These are phyloP conservation scores for Drosophila ercepeae DNA, from an alignment of 1,140 invertebrate species.

Conservation along the genomic window DNA sequence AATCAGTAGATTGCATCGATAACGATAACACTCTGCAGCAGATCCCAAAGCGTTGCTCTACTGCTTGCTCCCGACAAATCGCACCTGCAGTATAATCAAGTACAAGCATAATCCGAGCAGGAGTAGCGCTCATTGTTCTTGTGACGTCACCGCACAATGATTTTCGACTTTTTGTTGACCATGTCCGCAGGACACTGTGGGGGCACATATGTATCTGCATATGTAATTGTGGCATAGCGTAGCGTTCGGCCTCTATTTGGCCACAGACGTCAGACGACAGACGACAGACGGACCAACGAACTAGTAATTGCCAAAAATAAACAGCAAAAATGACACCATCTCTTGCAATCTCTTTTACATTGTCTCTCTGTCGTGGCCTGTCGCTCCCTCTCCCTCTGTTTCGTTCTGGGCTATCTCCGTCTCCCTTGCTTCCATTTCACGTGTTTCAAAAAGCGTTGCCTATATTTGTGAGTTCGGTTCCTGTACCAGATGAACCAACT, in stretches of 20 bases:
- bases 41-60: not conserved
- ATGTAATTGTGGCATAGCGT: not conserved
- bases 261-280: no score
- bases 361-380: not conserved
- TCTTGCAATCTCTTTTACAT: not conserved
- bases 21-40: not conserved
- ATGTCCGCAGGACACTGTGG: not conserved
- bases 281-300: slow-evolving; percentile 47
- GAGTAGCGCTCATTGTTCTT: not conserved
- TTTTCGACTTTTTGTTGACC: not conserved
- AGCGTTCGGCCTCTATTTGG: slow-evolving; percentile 3
- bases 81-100: no score
- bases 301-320: slow-evolving; percentile 63
- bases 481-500: not conserved
- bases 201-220: not conserved
- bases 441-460: slow-evolving; percentile 19
- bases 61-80: not conserved
- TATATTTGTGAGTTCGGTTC: slow-evolving; percentile 15
- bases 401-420: not conserved
- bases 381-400: not conserved
- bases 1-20: not conserved
- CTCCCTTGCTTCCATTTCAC: not conserved
- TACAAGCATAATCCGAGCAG: no score
- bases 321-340: slow-evolving; percentile 41
- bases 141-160: not conserved